These are phyloP conservation scores for Apteryx mantelli DNA, from an alignment of 2,113 vertebrate species.

Conservation along the genomic window DNA sequence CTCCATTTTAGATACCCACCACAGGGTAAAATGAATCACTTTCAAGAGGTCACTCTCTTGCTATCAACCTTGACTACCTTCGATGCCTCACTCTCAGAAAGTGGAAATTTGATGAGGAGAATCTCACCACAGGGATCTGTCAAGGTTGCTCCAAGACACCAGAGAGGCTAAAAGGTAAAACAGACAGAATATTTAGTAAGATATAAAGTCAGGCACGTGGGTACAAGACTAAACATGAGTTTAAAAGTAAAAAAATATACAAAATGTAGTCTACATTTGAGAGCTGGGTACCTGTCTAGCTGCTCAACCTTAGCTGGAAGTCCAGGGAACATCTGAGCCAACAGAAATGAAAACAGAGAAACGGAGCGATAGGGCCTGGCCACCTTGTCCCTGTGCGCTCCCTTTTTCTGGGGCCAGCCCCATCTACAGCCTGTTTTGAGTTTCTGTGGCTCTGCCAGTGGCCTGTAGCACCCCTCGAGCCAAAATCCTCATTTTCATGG, in stretches of 20 bases:
- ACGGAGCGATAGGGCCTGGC: neutral
- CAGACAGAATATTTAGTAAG: neutral
- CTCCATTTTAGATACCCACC: neutral
- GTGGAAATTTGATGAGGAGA: neutral
- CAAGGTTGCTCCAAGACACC: neutral
- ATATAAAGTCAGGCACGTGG: neutral
- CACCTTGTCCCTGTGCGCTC: neutral
- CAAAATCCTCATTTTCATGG: neutral
- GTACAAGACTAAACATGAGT: neutral
- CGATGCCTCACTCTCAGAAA: neutral
- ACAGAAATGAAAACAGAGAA: neutral
- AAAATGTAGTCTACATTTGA: neutral
- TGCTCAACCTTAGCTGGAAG: neutral
- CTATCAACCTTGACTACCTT: neutral
- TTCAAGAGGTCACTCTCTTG: neutral
- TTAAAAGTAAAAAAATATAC: neutral
- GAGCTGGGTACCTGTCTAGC: neutral
- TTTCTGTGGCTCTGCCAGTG: neutral
- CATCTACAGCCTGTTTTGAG: neutral
- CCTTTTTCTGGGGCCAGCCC: neutral
- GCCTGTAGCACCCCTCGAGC: neutral
- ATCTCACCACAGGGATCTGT: neutral
- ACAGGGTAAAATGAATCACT: neutral
- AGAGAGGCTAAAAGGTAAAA: neutral
- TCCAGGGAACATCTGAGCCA: neutral